Conservation (phyloP, 2,888 invertebrate genomes). For the Ctena decussata region DNA sequence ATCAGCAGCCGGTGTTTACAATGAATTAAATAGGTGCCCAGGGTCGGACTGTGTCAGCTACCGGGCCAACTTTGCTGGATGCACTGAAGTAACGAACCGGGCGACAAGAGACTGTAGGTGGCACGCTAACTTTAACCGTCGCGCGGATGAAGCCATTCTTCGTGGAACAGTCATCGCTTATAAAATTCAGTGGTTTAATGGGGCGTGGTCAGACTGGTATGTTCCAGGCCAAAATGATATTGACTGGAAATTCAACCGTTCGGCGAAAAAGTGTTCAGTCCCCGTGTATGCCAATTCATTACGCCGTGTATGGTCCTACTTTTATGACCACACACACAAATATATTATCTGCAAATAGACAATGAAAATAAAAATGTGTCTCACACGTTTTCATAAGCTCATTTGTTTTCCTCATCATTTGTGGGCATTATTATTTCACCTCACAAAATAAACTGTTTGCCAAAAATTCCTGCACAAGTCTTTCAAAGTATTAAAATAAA, state of each 20-base stretch:
- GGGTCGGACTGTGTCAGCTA: no score
- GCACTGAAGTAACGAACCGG: no score
- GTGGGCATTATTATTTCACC: no score
- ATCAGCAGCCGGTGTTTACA: no score
- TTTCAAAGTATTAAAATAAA: no score
- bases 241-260: constrained; percentile 35
- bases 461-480: no score
- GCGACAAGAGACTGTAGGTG: background rate
- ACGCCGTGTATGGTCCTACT: constrained; percentile 39
- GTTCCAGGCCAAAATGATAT: constrained; percentile 51
- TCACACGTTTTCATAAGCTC: no score
- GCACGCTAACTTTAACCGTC: background rate
- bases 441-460: no score
- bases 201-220: constrained; percentile 47
- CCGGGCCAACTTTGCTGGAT: no score
- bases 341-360: constrained; percentile 45
- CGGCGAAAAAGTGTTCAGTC: background rate
- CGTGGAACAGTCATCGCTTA: constrained; percentile 41
- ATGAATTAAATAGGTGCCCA: no score
- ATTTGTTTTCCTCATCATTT: no score
- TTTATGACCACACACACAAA: constrained; percentile 53
- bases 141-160: background rate
- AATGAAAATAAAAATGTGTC: no score
- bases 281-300: constrained; percentile 18
- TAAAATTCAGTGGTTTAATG: constrained; percentile 44